Conservation (phyloP, 2,888 invertebrate species). For the Acleris cristana region DNA sequence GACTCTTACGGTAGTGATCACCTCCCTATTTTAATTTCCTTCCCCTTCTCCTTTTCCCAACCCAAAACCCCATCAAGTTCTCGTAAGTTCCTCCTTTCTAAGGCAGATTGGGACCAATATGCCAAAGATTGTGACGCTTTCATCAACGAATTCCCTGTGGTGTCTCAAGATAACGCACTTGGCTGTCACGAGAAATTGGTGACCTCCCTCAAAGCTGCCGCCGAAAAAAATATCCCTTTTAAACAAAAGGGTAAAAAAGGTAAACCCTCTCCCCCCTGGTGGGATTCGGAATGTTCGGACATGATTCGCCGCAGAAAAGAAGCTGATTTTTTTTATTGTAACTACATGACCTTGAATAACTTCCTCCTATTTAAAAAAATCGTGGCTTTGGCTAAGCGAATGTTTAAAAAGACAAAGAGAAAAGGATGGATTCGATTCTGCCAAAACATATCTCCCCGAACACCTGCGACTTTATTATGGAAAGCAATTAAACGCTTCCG, state of each 20-base stretch:
- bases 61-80: too few species aligned
- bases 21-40: slow-evolving; percentile 27
- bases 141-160: too few species aligned
- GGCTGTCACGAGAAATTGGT: neutral
- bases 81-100: too few species aligned
- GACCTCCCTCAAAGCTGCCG: slow-evolving; percentile 18
- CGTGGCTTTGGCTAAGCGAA: slow-evolving; percentile 19
- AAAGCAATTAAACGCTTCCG: too few species aligned
- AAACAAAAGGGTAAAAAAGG: too few species aligned
- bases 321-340: slow-evolving; percentile 20
- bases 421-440: slow-evolving; percentile 34
- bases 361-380: slow-evolving; percentile 20
- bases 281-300: slow-evolving; percentile 33
- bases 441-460: slow-evolving; percentile 29
- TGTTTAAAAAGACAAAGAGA: slow-evolving; percentile 31
- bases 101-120: too few species aligned
- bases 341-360: slow-evolving; percentile 1
- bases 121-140: too few species aligned
- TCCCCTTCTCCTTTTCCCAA: neutral
- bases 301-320: slow-evolving; percentile 9
- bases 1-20: slow-evolving; percentile 37
- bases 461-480: neutral
- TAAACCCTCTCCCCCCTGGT: slow-evolving; percentile 28
- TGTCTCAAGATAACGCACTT: neutral
- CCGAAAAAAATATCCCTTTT: neutral